These are phyloP conservation scores for Zalophus californianus DNA, from an alignment of 2,797 vertebrate genomes.

Conservation along the genomic window DNA sequence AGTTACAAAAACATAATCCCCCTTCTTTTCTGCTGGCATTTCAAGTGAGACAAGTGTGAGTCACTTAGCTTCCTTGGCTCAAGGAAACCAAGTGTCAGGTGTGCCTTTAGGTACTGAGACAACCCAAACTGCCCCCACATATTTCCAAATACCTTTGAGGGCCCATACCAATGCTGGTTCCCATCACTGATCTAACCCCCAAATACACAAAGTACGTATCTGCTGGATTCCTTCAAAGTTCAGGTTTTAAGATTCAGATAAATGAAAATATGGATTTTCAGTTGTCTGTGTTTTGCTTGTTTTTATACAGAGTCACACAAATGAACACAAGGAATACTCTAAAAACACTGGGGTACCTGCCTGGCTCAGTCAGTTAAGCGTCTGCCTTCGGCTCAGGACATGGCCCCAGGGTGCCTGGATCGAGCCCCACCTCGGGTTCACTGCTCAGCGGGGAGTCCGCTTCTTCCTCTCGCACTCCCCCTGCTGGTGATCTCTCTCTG, in stretches of 20 bases:
- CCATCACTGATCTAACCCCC: background rate
- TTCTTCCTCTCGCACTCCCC: too few relatives aligned
- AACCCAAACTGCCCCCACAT: background rate
- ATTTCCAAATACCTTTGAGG: background rate
- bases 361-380: background rate
- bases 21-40: background rate
- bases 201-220: background rate
- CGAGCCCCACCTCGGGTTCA: background rate
- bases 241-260: background rate
- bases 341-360: background rate
- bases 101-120: background rate
- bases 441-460: too few relatives aligned
- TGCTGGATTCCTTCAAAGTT: background rate
- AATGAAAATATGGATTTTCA: background rate
- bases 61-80: background rate
- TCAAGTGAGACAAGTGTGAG: background rate
- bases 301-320: background rate
- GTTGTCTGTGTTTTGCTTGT: background rate
- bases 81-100: background rate
- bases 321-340: background rate
- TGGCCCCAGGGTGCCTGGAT: background rate
- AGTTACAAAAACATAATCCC: slow-evolving; percentile 1
- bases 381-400: too few relatives aligned
- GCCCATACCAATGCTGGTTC: background rate
- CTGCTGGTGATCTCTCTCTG: too few relatives aligned